These are phyloP conservation scores for Cephalopterus ornatus DNA, from an alignment of 2,113 vertebrate genomes.

Conservation along the genomic window DNA sequence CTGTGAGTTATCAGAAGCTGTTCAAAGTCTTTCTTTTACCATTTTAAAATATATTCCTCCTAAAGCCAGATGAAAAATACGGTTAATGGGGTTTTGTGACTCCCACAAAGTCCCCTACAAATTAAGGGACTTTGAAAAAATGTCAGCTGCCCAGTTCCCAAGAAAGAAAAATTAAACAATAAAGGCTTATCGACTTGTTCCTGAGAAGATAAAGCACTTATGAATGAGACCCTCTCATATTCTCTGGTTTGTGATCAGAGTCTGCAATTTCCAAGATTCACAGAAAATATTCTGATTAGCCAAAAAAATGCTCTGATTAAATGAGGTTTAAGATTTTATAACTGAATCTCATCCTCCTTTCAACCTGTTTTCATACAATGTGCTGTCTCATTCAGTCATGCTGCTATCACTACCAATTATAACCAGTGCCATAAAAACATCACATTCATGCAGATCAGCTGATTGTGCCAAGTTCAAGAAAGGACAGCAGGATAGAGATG, in stretches of 20 bases:
- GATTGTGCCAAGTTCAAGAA: conserved; percentile 65
- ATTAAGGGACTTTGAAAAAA: conserved; percentile 71
- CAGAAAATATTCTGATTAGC: conserved; percentile 61
- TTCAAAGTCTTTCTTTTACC: conserved; percentile 65
- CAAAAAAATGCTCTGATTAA: conserved; percentile 17
- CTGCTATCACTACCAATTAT: conserved; percentile 42
- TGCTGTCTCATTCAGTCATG: not conserved
- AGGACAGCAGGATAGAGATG: conserved; percentile 56
- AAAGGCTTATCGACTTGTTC: conserved; percentile 67
- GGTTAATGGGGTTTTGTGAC: conserved; percentile 68
- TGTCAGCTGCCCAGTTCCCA: conserved; percentile 63
- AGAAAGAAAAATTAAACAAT: conserved; percentile 72
- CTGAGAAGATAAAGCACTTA: conserved; percentile 64
- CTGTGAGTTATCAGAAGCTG: conserved; percentile 68
- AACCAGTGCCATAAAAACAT: conserved; percentile 57
- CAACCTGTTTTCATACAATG: conserved; percentile 45
- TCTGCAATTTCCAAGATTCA: conserved; percentile 38
- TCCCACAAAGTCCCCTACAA: conserved; percentile 69
- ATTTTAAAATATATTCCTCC: conserved; percentile 68
- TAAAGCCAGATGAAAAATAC: conserved; percentile 68
- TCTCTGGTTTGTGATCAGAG: conserved; percentile 56
- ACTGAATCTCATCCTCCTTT: conserved; percentile 17
- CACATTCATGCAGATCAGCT: conserved; percentile 60
- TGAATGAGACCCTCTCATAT: conserved; percentile 55
- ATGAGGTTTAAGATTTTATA: conserved; percentile 46